Percentiles rank a stretch among this genome's conserved stretches.
Evolutionary conservation across 35 echinoderm and acorn worm genomes (phyloP).

Genomic region (Apostichopus parvimensis): DNA sequence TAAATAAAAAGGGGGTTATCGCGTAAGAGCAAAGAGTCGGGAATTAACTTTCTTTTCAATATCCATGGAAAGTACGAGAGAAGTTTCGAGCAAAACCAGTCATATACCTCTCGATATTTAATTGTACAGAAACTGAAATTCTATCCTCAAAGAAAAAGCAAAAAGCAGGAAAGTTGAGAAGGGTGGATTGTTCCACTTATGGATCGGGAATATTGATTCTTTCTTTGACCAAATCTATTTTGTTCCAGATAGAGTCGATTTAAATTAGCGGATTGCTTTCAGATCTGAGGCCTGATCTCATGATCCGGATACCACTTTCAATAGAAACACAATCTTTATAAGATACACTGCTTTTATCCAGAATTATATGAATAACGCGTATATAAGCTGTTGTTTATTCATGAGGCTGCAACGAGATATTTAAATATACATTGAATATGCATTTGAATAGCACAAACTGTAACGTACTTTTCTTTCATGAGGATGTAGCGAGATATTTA

Average conservation of each 20-base stretch:
- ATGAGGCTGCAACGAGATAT: too few relatives aligned
- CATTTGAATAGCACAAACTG: too few relatives aligned
- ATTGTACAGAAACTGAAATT: slow-evolving; percentile 17
- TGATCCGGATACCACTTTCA: background rate
- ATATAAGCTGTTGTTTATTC: too few relatives aligned
- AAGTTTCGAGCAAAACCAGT: background rate
- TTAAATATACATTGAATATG: too few relatives aligned
- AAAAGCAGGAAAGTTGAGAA: slow-evolving; percentile 4
- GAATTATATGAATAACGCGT: too few relatives aligned
- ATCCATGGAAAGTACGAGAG: slow-evolving; percentile 15
- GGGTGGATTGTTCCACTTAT: slow-evolving; percentile 26
- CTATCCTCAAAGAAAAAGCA: slow-evolving; percentile 21
- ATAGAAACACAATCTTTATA: background rate
- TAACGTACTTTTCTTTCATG: too few relatives aligned
- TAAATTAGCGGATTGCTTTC: slow-evolving; percentile 23
- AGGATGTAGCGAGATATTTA: too few relatives aligned
- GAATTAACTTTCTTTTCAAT: background rate
- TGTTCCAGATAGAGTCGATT: slow-evolving; percentile 1
- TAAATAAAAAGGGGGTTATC: background rate
- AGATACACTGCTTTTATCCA: too few relatives aligned
- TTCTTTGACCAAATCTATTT: slow-evolving; percentile 25
- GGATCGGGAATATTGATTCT: slow-evolving; percentile 22
- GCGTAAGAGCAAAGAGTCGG: background rate
- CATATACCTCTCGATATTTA: background rate
- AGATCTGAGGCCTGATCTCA: slow-evolving; percentile 16